Evolutionary conservation across 1,140 invertebrate genomes (phyloP).

Genomic region (Brachionus manjavacas): DNA sequence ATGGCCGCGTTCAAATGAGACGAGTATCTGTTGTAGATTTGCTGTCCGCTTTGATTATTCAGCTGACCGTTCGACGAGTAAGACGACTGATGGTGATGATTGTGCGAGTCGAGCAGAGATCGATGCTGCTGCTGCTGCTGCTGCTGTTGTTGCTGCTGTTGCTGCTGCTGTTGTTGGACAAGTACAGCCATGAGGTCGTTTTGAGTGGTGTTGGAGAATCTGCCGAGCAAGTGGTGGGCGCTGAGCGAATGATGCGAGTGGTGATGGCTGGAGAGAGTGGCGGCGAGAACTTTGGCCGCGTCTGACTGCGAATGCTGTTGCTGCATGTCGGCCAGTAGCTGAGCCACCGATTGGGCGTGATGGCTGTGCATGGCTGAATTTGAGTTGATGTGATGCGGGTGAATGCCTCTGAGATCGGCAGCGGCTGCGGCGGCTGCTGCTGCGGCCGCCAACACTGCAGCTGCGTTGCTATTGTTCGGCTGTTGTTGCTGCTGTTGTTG

Average conservation of each 20-base stretch:
- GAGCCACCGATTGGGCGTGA: conserved; percentile 38
- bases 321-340: conserved; percentile 32
- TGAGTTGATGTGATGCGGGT: background rate
- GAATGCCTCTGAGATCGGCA: conserved; percentile 13
- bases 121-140: conserved; percentile 19
- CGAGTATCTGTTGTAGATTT: conserved; percentile 30
- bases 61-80: background rate
- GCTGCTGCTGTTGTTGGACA: conserved; percentile 33
- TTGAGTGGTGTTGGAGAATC: conserved; percentile 15
- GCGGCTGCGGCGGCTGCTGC: conserved; percentile 31
- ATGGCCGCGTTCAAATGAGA: conserved; percentile 38
- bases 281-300: background rate
- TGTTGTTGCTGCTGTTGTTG: too few species aligned
- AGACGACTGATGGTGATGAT: background rate
- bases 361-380: background rate
- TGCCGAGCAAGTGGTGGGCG: conserved; percentile 2
- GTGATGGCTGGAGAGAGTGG: background rate
- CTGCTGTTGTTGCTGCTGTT: too few species aligned
- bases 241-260: conserved; percentile 3
- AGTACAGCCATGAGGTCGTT: conserved; percentile 1
- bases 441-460: conserved; percentile 29
- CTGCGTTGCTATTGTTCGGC: background rate
- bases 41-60: conserved; percentile 2
- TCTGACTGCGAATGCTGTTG: conserved; percentile 30
- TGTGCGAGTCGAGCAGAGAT: background rate